Evolutionary conservation across 1,140 invertebrate genomes (phyloP).

Genomic region (Varroa destructor): DNA sequence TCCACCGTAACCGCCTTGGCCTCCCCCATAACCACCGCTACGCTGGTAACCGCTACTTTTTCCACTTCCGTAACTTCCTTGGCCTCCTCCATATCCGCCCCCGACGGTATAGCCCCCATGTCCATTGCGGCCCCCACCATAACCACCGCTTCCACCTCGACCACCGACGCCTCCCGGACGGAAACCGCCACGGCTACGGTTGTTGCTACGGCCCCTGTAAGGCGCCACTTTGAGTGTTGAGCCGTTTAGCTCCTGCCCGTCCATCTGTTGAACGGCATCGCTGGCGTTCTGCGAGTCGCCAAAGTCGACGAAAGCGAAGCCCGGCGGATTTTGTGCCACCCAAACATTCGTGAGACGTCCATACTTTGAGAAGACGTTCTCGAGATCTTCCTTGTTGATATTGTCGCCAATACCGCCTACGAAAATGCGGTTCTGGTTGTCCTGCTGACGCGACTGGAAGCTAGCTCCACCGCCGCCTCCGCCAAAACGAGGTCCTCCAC

Average conservation of each 20-base stretch:
- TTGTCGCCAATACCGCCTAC: constrained; percentile 36
- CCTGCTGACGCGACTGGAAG: constrained; percentile 18
- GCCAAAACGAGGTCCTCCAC: constrained; percentile 24
- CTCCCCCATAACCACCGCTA: constrained; percentile 29
- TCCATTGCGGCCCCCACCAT: constrained; percentile 28
- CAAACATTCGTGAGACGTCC: constrained; percentile 48
- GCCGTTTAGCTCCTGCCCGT: constrained; percentile 40
- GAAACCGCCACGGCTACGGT: constrained; percentile 13
- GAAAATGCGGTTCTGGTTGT: constrained; percentile 34
- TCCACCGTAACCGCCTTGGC: constrained; percentile 13
- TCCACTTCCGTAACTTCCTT: constrained; percentile 31
- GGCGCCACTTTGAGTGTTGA: constrained; percentile 35
- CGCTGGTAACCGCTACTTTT: constrained; percentile 30
- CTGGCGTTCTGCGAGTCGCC: constrained; percentile 49
- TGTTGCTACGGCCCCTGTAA: constrained; percentile 32
- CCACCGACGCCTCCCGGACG: constrained; percentile 32
- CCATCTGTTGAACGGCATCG: constrained; percentile 44
- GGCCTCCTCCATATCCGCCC: constrained; percentile 32
- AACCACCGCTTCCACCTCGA: constrained; percentile 28
- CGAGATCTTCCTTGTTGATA: constrained; percentile 38
- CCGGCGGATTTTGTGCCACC: constrained; percentile 49
- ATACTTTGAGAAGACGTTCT: constrained; percentile 46
- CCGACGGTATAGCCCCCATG: constrained; percentile 22
- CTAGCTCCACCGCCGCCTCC: constrained; percentile 2
- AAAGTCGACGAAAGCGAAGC: constrained; percentile 51